Conservation (phyloP, 1,140 invertebrate species). For the Drosophila mauritiana region DNA sequence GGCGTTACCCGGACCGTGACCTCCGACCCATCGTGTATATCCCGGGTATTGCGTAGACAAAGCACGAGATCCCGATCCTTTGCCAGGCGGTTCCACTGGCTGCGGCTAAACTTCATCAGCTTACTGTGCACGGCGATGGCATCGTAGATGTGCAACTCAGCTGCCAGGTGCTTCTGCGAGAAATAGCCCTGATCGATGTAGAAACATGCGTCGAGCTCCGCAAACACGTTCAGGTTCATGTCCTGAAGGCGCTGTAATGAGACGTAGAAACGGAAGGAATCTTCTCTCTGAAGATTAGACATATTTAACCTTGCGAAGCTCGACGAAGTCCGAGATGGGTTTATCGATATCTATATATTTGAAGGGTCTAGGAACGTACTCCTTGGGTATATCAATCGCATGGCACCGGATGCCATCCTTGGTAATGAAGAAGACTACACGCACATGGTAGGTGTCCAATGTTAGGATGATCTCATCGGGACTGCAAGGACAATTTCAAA, state of each 20-base stretch:
- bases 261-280: neutral
- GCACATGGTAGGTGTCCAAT: slow-evolving; percentile 67
- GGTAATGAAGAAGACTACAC: slow-evolving; percentile 48
- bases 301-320: slow-evolving; percentile 60
- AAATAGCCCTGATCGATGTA: slow-evolving; percentile 81
- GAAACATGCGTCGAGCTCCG: slow-evolving; percentile 65
- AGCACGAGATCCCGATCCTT: slow-evolving; percentile 59
- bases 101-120: slow-evolving; percentile 55
- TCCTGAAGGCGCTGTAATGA: slow-evolving; percentile 55
- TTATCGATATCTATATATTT: slow-evolving; percentile 63
- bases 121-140: slow-evolving; percentile 63
- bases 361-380: slow-evolving; percentile 40
- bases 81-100: slow-evolving; percentile 76
- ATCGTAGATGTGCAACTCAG: slow-evolving; percentile 69
- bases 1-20: slow-evolving; percentile 64
- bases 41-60: slow-evolving; percentile 46
- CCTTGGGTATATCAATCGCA: slow-evolving; percentile 51
- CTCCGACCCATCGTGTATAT: slow-evolving; percentile 13
- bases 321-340: slow-evolving; percentile 59
- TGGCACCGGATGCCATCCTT: slow-evolving; percentile 62
- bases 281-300: neutral
- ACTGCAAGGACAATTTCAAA: slow-evolving; percentile 10
- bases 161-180: slow-evolving; percentile 66
- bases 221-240: slow-evolving; percentile 73
- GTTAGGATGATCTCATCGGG: slow-evolving; percentile 68